Evolutionary conservation across 2,797 vertebrate species (phyloP).

Genomic region (Sebastes iracundus): DNA sequence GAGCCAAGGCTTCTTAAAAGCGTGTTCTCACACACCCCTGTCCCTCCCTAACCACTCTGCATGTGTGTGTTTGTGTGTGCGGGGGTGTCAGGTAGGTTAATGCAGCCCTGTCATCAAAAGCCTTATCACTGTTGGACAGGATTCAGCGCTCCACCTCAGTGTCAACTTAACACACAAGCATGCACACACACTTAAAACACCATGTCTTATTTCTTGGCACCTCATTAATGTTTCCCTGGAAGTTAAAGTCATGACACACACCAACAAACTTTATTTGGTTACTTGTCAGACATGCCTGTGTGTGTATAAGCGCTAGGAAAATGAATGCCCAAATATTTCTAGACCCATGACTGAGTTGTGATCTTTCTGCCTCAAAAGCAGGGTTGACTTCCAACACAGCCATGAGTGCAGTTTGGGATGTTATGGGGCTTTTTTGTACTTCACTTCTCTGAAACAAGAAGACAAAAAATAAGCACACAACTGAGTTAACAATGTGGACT

Average conservation of each 20-base stretch:
- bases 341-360: slow-evolving; percentile 23
- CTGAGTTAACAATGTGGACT: background rate
- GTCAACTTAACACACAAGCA: slow-evolving; percentile 69
- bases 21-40: slow-evolving; percentile 74
- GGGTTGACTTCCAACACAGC: background rate
- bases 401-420: background rate
- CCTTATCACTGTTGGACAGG: slow-evolving; percentile 82
- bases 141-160: slow-evolving; percentile 78
- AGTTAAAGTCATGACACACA: slow-evolving; percentile 60
- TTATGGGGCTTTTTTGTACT: background rate
- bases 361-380: slow-evolving; percentile 1
- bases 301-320: slow-evolving; percentile 19
- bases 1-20: slow-evolving; percentile 70
- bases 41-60: slow-evolving; percentile 58
- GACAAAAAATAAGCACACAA: background rate
- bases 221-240: slow-evolving; percentile 63
- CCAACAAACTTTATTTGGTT: slow-evolving; percentile 66
- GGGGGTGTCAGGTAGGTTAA: slow-evolving; percentile 74
- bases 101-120: slow-evolving; percentile 70
- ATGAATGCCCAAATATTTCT: slow-evolving; percentile 29
- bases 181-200: slow-evolving; percentile 37
- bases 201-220: slow-evolving; percentile 66
- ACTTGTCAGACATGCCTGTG: slow-evolving; percentile 46
- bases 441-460: background rate
- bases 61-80: slow-evolving; percentile 40